These are phyloP conservation scores for Drosophila pegasa DNA, from an alignment of 2,888 invertebrate species.

Conservation along the genomic window DNA sequence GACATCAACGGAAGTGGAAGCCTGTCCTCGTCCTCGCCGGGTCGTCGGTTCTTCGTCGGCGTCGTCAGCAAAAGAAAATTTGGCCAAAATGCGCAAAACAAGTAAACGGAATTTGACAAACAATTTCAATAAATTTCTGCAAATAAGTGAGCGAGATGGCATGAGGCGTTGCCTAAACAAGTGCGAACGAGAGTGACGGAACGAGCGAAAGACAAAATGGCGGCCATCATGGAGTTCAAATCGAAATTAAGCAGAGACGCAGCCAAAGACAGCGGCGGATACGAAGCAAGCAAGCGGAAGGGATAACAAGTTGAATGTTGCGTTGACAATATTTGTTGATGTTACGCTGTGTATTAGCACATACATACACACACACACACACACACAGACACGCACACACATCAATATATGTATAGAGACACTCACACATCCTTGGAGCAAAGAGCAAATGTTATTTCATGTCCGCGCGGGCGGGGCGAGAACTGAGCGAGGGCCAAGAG, in stretches of 20 bases:
- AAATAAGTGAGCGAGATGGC: constrained; percentile 69
- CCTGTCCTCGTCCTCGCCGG: constrained; percentile 37
- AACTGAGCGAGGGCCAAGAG: constrained; percentile 23
- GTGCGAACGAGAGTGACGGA: constrained; percentile 26
- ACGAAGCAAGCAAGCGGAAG: constrained; percentile 70
- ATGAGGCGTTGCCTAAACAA: constrained; percentile 7
- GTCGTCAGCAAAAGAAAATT: constrained; percentile 47
- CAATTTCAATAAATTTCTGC: constrained; percentile 80
- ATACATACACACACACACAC: constrained; percentile 36
- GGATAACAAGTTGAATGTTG: constrained; percentile 78
- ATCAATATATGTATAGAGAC: background rate
- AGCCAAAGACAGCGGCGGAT: constrained; percentile 40
- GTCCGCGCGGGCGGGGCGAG: constrained; percentile 15
- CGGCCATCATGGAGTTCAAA: constrained; percentile 70
- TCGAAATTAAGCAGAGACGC: constrained; percentile 69
- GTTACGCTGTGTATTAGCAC: constrained; percentile 58
- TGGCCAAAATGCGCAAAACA: constrained; percentile 73
- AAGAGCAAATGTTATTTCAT: constrained; percentile 59
- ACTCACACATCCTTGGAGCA: constrained; percentile 20
- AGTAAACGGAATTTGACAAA: constrained; percentile 80
- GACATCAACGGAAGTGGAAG: constrained; percentile 70
- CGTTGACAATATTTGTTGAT: constrained; percentile 77
- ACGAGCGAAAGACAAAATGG: constrained; percentile 66
- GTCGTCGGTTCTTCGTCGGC: constrained; percentile 17
- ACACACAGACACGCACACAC: background rate